phyloP scores from a whole-genome alignment of 2,888 invertebrate genomes.

The Phasia obesa region DNA sequence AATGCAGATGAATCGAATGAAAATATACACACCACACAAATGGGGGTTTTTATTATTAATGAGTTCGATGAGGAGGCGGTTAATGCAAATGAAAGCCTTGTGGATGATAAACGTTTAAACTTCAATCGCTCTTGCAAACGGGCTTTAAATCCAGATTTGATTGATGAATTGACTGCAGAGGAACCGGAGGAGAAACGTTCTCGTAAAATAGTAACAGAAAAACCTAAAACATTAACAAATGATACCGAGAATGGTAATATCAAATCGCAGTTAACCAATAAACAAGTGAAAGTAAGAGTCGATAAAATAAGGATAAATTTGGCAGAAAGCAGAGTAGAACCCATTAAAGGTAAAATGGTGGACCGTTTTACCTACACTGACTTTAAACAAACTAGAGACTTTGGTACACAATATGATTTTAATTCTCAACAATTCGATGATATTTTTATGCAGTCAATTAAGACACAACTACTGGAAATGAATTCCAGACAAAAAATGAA shows the following conservation, averaged over 20 bases:
- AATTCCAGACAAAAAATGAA: conserved; percentile 78
- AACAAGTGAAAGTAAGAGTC: conserved; percentile 6
- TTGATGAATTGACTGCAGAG: conserved; percentile 27
- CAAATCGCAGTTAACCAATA: neutral
- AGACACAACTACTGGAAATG: conserved; percentile 77
- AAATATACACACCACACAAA: neutral
- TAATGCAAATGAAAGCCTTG: neutral
- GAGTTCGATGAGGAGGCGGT: conserved; percentile 18
- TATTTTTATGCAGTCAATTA: conserved; percentile 75
- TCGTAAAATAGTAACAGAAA: conserved; percentile 19
- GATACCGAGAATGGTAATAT: neutral
- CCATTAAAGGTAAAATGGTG: conserved; percentile 9
- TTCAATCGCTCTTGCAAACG: conserved; percentile 58
- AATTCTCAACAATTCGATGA: conserved; percentile 72
- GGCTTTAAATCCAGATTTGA: conserved; percentile 51
- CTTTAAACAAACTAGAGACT: neutral
- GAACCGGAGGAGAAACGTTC: conserved; percentile 56
- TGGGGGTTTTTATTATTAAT: conserved; percentile 72
- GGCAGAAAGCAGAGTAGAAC: neutral
- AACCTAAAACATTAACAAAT: conserved; percentile 17
- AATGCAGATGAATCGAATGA: conserved; percentile 57
- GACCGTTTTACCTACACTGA: conserved; percentile 15
- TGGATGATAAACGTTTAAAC: conserved; percentile 9
- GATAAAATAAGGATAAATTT: conserved; percentile 29
- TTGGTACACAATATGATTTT: conserved; percentile 45